Base-by-base conservation (phyloP, 2,113 vertebrate species). In the Scortum barcoo region DNA sequence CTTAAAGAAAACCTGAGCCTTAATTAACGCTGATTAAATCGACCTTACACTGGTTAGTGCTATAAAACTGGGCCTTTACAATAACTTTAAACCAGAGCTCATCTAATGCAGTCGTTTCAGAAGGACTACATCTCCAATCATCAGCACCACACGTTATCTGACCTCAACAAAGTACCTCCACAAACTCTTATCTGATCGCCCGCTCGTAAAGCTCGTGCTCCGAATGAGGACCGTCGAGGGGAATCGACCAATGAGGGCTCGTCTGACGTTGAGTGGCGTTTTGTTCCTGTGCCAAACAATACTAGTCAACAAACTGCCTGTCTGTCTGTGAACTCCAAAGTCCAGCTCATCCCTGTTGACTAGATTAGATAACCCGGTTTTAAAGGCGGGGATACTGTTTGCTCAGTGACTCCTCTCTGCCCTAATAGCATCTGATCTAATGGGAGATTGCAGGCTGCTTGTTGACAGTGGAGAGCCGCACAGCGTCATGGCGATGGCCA, bases 341-440 rank as follows among this genome's bases (percentile, higher is more conserved):
- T 94, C 94, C 90, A 93, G 86, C 92, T 95, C 91, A 93, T 94
- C 91, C 87, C 90, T 66, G 63, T 66, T 74, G 80, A 88, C 78
- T 42, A 94, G 93, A 95, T 93, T 93, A 94, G 93, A 94, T 95
- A 95, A 94, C 86, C 85, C 9, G 24, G 80, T 63, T 91, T 91
- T 89, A 90, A 88, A 91, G 81, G 87, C 91, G 81, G 83, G 78
- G 68, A 79, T 13, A 12, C 48, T 93, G 92, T 95, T 95, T 94
- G 90, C 87, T 91, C 71, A 86, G 89, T 30, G 89, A 84, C 86
- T 92, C 87, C 78, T 90, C 89, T 90, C 86, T 69, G 68, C 77
- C 51, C 92, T 92, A 91, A 91, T 91, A 91, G 88, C 85, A 14
- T 92, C 89, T 94, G 92, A 94, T 95, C 88, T 88, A 93, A 93